phyloP scores from a whole-genome alignment of 2,888 invertebrate species.

The Stenoptilia bipunctidactyla region DNA sequence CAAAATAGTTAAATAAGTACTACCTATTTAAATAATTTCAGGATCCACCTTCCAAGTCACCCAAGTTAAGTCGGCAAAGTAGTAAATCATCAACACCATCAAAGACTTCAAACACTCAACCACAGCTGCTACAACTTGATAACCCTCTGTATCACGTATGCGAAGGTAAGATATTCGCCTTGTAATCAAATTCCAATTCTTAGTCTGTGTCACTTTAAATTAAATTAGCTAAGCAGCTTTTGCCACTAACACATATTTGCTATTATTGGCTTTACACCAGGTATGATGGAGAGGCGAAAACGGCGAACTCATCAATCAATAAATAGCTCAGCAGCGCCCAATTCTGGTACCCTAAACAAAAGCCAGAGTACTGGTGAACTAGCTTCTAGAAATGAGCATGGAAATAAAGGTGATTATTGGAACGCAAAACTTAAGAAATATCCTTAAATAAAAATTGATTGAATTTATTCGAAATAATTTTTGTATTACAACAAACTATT shows the following conservation, averaged over 20 bases:
- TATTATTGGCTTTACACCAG: constrained; percentile 35
- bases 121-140: constrained; percentile 65
- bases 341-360: constrained; percentile 55
- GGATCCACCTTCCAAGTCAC: constrained; percentile 61
- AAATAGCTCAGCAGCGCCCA: constrained; percentile 29
- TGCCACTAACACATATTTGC: constrained; percentile 22
- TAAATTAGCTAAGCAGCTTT: constrained; percentile 21
- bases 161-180: constrained; percentile 63
- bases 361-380: constrained; percentile 71
- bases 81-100: constrained; percentile 56
- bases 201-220: not conserved
- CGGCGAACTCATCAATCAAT: constrained; percentile 51
- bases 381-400: constrained; percentile 57
- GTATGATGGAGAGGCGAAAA: constrained; percentile 61
- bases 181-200: not conserved
- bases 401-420: constrained; percentile 37
- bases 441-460: no score
- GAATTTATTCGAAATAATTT: no score
- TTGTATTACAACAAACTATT: no score
- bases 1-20: no score
- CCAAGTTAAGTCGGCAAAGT: constrained; percentile 51
- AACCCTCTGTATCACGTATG: constrained; percentile 87
- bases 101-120: constrained; percentile 33
- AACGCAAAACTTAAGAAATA: no score
- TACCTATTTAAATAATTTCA: constrained; percentile 19